Evolutionary conservation across 2,113 vertebrate genomes (phyloP).

Genomic region (Nothobranchius furzeri): DNA sequence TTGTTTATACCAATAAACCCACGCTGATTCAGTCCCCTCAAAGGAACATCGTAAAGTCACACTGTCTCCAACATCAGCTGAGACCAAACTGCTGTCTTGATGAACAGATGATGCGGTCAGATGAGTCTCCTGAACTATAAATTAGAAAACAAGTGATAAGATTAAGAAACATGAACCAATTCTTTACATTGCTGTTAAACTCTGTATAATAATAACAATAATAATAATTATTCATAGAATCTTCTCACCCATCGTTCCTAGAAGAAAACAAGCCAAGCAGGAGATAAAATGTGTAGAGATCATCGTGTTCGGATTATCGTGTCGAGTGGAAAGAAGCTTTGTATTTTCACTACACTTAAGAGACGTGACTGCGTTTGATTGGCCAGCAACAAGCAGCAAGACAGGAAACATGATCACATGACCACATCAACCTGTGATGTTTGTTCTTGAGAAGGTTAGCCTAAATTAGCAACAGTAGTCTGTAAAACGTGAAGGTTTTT

Average conservation of each 20-base stretch:
- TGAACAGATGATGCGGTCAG: background rate
- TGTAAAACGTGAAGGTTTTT: too few relatives aligned
- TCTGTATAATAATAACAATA: too few relatives aligned
- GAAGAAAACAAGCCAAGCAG: constrained; percentile 18
- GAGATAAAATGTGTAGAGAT: background rate
- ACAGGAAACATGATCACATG: constrained; percentile 2
- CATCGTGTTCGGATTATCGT: background rate
- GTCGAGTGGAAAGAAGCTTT: background rate
- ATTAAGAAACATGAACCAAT: too few relatives aligned
- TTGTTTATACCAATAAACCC: constrained; percentile 57
- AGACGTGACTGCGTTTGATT: background rate
- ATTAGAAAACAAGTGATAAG: background rate
- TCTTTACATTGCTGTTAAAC: too few relatives aligned
- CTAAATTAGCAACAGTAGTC: too few relatives aligned
- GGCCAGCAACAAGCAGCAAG: background rate
- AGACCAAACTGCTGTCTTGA: background rate
- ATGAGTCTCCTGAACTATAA: background rate
- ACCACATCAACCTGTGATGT: background rate
- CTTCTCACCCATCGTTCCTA: constrained; percentile 6
- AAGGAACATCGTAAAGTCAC: constrained; percentile 8
- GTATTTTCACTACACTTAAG: background rate
- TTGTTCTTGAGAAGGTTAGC: background rate
- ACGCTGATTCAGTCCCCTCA: background rate
- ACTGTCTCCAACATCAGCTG: background rate
- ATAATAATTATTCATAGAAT: too few relatives aligned